A percentile compares a stretch with the other conserved stretches of the same genome.
Evolutionary conservation across 1,140 invertebrate genomes (phyloP).

Genomic region (Ooceraea biroi): DNA sequence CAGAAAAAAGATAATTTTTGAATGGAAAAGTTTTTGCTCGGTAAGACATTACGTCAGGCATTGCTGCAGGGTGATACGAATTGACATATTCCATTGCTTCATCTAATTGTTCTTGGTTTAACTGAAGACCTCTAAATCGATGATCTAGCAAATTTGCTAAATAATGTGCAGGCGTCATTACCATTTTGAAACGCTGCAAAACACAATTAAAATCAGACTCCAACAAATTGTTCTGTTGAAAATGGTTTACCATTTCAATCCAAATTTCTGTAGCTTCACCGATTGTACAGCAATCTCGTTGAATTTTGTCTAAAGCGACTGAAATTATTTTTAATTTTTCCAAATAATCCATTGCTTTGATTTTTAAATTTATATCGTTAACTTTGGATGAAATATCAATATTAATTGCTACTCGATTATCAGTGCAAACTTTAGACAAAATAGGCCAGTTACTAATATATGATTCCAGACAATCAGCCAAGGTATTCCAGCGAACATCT

Average conservation of each 20-base stretch:
- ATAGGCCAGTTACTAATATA: constrained; percentile 35
- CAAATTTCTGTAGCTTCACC: constrained; percentile 31
- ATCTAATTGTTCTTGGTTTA: constrained; percentile 33
- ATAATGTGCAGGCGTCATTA: constrained; percentile 45
- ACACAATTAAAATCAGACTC: constrained; percentile 15
- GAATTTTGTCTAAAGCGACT: constrained; percentile 45
- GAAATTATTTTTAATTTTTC: constrained; percentile 48
- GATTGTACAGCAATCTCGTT: constrained; percentile 41
- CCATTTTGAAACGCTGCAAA: constrained; percentile 19
- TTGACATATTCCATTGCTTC: constrained; percentile 24
- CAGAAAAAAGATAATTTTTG: constrained; percentile 15
- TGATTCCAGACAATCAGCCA: constrained; percentile 31
- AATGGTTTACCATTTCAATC: constrained; percentile 3
- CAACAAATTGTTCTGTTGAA: constrained; percentile 15
- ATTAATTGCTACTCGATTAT: constrained; percentile 24
- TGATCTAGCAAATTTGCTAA: constrained; percentile 33
- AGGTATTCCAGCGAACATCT: constrained; percentile 39
- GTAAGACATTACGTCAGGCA: constrained; percentile 23
- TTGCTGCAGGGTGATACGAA: too few species aligned
- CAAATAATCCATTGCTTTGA: constrained; percentile 25
- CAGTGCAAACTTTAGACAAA: constrained; percentile 24
- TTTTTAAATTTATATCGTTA: constrained; percentile 27
- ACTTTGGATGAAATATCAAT: constrained; percentile 24
- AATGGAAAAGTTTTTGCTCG: constrained; percentile 11
- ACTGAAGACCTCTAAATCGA: constrained; percentile 26